Evolutionary conservation across 2,888 invertebrate species (phyloP).

Genomic region (Drosophila aldrichi): DNA sequence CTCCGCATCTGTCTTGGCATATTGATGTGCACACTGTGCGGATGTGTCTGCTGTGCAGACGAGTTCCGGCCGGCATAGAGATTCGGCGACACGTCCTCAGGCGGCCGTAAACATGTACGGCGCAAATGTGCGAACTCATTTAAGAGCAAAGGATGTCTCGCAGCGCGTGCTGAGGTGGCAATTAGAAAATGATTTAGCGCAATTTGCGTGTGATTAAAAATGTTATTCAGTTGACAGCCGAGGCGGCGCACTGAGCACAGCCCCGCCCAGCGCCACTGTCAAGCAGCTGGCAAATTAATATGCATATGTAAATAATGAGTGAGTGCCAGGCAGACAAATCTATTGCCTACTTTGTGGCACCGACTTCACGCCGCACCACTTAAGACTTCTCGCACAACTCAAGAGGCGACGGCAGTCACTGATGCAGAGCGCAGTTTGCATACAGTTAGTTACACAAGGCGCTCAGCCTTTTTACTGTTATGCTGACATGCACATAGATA

Average conservation of each 20-base stretch:
- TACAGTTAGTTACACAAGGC: conserved; percentile 59
- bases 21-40: conserved; percentile 33
- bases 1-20: conserved; percentile 17
- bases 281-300: conserved; percentile 40
- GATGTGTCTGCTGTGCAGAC: not conserved
- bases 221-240: conserved; percentile 21
- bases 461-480: conserved; percentile 73
- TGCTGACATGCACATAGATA: conserved; percentile 8
- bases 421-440: conserved; percentile 65
- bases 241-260: not conserved
- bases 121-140: conserved; percentile 64
- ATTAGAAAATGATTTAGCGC: conserved; percentile 74
- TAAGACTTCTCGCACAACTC: conserved; percentile 59
- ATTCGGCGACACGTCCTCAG: conserved; percentile 54
- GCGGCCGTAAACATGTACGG: conserved; percentile 51
- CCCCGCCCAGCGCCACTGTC: not conserved
- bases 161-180: conserved; percentile 44
- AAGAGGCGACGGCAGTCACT: conserved; percentile 52
- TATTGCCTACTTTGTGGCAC: conserved; percentile 33
- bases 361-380: conserved; percentile 9
- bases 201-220: conserved; percentile 69
- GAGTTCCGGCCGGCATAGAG: conserved; percentile 37
- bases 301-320: conserved; percentile 37
- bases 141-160: conserved; percentile 31
- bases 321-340: conserved; percentile 5